Base-by-base conservation (phyloP, 1,140 invertebrate species). In the Mylabris phalerata region DNA sequence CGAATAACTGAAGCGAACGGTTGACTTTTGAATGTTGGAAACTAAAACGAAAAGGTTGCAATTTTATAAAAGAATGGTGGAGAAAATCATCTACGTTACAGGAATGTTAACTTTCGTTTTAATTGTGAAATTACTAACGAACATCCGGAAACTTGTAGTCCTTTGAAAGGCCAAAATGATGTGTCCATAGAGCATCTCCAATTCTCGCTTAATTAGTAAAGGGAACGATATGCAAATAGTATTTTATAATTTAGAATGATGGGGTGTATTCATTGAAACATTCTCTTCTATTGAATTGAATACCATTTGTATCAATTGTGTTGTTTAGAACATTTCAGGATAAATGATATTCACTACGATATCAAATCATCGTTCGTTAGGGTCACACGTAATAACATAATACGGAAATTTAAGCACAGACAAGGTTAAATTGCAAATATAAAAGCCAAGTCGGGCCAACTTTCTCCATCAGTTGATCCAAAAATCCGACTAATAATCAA, bases 111-210 rank as follows among this genome's bases (percentile, higher is more conserved):
- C 32, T 32, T 32, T 32, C 32, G 32, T 7, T 32, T 32, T 54
- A 54, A 54, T 54, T 54, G 51, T 54, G 51, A 54, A 54, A 45
- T 54, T 54, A 42, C 51, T 54, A 54, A 54, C 51, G 51, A 54
- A 42, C 40, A 42, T 45, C 42, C 51, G 19, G 26, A 54, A 54
- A 54, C 51, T 54, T 54, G 32, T 32, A 32, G 32, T 32, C 32
- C 32, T 32, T 32, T 32, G 4, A 7, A 32, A 32, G 4, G 2
- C 19, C 19, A 19, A 19, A 19, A 19, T 19, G 19, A 19, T 19
- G 19, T 19, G 19, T 19, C 19, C 1, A 19, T 19, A 19, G 1
- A 19, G 19, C 19, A 19, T 19, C 19, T 19, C 19, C 19, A 19
- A 19, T 19, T 32, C 32, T 7, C 4, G 7, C 4, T 32, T 32